Base-by-base conservation (phyloP, 2,888 invertebrate genomes). In the Pyrocoelia pectoralis region DNA sequence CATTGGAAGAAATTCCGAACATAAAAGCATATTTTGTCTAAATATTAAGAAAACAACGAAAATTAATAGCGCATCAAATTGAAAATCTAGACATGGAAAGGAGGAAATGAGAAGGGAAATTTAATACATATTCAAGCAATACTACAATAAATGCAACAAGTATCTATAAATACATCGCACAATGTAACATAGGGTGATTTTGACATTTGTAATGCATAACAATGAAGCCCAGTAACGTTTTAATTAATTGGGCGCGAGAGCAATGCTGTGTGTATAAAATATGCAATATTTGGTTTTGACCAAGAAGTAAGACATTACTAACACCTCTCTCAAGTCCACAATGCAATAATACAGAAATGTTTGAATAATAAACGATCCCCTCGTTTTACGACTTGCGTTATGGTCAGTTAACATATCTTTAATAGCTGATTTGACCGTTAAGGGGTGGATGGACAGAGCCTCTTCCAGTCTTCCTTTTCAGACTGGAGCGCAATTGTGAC, bases 381-480 rank as follows among this genome's bases (percentile, higher is more conserved):
- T 62, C 52, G 61, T 56, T 67, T 67, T 61, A 64, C 49, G 49
- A 57, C 56, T 19, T 28, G 40, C 58, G 66, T 63, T 67, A 63
- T 64, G 66, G 66, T 60, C 66, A 57, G 66, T 67, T 67, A 66
- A 66, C 66, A 54, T 59, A 51, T 66, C 66, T 63, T 66, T 62
- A 60, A 60, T 61, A 57, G 61, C 61, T 54, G 63, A 57, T 64
- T 55, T 56, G 53, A 50, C 63, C 61, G 61, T 63, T 63, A 61
- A 60, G 52, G 57, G 66, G 62, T 62, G 46, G 60, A 50, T 57
- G 53, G 56, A 56, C 55, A 40, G 24, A 5, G 24, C 24, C 24
- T 24, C 6, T 24, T 41, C 49, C 56, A 43, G 15, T 60, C 60
- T 60, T 56, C 52, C 15, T 40, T 33, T 15, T 46, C 15, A 13